Evolutionary conservation across 2,888 invertebrate genomes (phyloP), one percentile per base, ranked within the genome.

Genomic region (Papilio elwesi): DNA sequence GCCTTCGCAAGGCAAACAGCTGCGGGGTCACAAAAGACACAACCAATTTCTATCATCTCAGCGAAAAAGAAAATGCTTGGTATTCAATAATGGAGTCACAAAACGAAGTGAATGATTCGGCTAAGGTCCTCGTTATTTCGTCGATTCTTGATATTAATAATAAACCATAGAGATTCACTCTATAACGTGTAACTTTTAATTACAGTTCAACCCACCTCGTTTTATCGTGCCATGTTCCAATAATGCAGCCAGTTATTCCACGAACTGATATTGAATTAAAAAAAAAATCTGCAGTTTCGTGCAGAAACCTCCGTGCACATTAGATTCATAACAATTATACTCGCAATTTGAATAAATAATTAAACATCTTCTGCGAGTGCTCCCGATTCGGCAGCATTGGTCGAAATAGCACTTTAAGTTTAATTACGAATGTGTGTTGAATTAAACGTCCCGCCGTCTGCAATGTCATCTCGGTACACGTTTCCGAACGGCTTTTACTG

Each of bases 401-500:
- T 62, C 26, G 26, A 71, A 68, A 67, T 68, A 72, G n/a, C 71
- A 26, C 71, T 66, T 36, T 49, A 47, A n/a, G 13, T 15, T 26
- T 26, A 13, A 38, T 49, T 49, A 65, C 57, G 57, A 65, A 49
- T 48, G 71, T 66, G 9, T 67, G 71, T 57, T 49, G 53, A 63
- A 47, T 52, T 65, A 73, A 77, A 81, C 88, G 88, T 80, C 88
- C 81, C 81, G 75, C 75, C 78, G 87, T 88, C 86, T 86, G 84
- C 93, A 91, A 92, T 92, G 92, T 88, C 90, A 91, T 87, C 86
- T 87, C 84, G 82, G 74, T 78, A 79, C 81, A 79, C 82, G 79
- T 85, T 88, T 89, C 90, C 89, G 89, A 88, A 84, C 84, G 81
- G 90, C 92, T 90, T 90, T 91, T 90, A 89, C 90, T 65, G 59